Base-by-base conservation (phyloP, 2,888 invertebrate genomes). In the Lasioglossum pauxillum region DNA sequence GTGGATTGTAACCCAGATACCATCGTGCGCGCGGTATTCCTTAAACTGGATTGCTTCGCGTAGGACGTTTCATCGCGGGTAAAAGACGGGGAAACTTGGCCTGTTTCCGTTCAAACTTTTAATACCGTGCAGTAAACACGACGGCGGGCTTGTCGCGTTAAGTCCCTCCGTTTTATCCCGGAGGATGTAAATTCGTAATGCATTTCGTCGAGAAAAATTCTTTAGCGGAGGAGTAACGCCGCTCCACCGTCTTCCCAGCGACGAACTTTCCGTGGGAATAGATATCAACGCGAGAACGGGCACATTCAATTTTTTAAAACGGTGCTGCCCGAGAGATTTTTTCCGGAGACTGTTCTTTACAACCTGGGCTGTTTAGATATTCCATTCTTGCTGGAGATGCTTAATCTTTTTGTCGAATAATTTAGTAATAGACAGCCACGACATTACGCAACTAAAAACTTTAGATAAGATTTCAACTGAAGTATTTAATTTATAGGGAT, bases 1-100 rank as follows among this genome's bases (percentile, higher is more conserved):
- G 31, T n/a, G 41, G 64, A 86, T 87, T 82, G 77, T 86, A 86
- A 86, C 69, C 82, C 46, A 79, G 74, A 82, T 76, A 76, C 64
- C 49, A 44, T 64, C 41, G 12, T 3, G 23, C 23, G 10, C 10
- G 5, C 12, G 38, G 27, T 78, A 72, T 80, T 78, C 69, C 77
- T 38, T 49, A 44, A 49, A 46, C 53, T 46, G 38, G 69, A 64
- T 53, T 83, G 38, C 73, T 57, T 71, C 64, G 38, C 46, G 46
- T 41, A 19, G 74, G 77, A 67, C 44, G 57, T 76, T 71, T 71
- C 67, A 75, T 71, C 41, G 60, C 41, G 67, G 38, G 44, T 46
- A 16, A 14, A 69, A 46, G 31, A 78, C 57, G n/a, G 27, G 44
- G 23, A 49, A 82, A 87, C 80, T 74, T 64, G 38, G 38, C 44